Evolutionary conservation across 2,888 invertebrate genomes (phyloP), one percentile per base, ranked within the genome.

Genomic region (Quadroppia sp.): DNA sequence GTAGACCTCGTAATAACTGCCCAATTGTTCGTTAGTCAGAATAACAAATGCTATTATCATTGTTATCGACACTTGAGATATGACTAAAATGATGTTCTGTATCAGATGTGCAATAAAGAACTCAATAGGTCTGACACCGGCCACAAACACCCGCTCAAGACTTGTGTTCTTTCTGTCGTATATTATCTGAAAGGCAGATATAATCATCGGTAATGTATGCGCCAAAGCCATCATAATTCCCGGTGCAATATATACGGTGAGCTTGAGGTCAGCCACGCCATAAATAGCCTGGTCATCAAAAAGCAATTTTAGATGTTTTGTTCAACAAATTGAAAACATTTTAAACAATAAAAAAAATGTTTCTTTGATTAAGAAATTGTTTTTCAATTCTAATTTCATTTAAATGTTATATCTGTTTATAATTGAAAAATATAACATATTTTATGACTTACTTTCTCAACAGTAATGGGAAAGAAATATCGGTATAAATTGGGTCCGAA

Each of bases 41-140:
- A 73, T 20, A 7, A 73, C 73, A n/a, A 73, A 73, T 40, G 73
- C 40, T 13, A 73, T 2, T 7, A 71, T 13, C 42, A 73, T 70
- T 11, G 73, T 25, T 0, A 73, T 23, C 0, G 28, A 53, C 3
- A 70, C 73, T 23, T 30, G 53, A n/a, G 50, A 50, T 25, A 70
- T 48, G 9, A 73, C 40, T 1, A 70, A 30, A 1, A 70, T 4
- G 20, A 73, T 15, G 25, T 70, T 70, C 13, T 69, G 67, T 9
- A 73, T 32, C 53, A 73, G 70, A 59, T 73, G 73, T 13, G 69
- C 73, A 1, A 25, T 32, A 15, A 70, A 53, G 7, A 73, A 28
- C 40, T 73, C 73, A 4, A 73, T 11, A 25, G 73, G 73, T 20
- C 53, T 70, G 3, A 73, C 73, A 1, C 73, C 73, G 50, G 73